Percentiles rank a stretch among this genome's conserved stretches.
These are phyloP conservation scores for Caranx ignobilis DNA, from an alignment of 2,113 vertebrate species.

Conservation along the genomic window DNA sequence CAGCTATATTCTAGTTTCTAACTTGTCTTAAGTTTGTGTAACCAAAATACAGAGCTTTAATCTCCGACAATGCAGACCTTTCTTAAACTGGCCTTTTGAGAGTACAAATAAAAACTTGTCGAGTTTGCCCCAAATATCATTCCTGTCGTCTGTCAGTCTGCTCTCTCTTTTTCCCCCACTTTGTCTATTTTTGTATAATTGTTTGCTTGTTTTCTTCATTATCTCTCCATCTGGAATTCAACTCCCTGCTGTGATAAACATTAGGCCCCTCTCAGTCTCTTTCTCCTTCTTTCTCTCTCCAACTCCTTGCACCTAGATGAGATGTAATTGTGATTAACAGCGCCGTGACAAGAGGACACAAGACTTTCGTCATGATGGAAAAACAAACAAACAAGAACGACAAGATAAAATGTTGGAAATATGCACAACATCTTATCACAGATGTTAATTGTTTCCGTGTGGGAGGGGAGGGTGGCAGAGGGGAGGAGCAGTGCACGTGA, in stretches of 20 bases:
- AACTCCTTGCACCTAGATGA: constrained; percentile 73
- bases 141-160: constrained; percentile 78
- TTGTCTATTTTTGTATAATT: constrained; percentile 83
- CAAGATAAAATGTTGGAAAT: constrained; percentile 81
- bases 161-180: constrained; percentile 32
- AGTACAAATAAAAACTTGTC: constrained; percentile 28
- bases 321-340: constrained; percentile 78
- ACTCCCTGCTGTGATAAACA: constrained; percentile 80
- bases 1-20: too few species aligned
- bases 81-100: neutral
- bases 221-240: constrained; percentile 83
- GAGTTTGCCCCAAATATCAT: constrained; percentile 40
- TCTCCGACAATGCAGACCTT: neutral
- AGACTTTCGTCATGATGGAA: constrained; percentile 69
- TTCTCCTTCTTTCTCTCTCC: constrained; percentile 48
- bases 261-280: constrained; percentile 71
- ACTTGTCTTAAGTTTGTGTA: neutral
- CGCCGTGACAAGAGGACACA: constrained; percentile 71
- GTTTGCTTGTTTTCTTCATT: constrained; percentile 83
- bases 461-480: constrained; percentile 47
- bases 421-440: constrained; percentile 82
- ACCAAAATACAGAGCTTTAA: neutral
- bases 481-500: constrained; percentile 54
- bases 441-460: constrained; percentile 81
- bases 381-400: constrained; percentile 75